Base-by-base conservation (phyloP, 2,888 invertebrate genomes). In the Cerceris ruficornis region DNA sequence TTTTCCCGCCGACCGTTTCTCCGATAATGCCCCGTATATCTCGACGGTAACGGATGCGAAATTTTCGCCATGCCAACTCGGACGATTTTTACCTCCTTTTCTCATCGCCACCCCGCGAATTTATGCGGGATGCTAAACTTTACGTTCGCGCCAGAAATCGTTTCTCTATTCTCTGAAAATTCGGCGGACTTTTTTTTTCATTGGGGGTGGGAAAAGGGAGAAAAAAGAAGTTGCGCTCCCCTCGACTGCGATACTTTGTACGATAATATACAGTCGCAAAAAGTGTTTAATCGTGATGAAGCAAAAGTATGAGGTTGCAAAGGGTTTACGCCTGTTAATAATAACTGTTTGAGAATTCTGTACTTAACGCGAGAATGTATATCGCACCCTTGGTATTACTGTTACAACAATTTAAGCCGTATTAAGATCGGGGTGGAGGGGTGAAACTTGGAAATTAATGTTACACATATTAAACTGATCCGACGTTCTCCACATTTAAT, bases 381-480 rank as follows among this genome's bases (percentile, higher is more conserved):
- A 68, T 77, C 8, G 17, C 55, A 62, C 60, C 46, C 59, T 13
- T 9, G 14, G 17, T 9, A 50, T 13, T 39, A n/a, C 66, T 46
- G 49, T 60, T 77, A 72, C 72, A 77, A 77, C 61, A 42, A 82
- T 82, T 77, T 85, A 79, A 84, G 69, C 73, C 58, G 70, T 49
- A 68, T 76, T 83, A 82, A 77, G 80, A 64, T 64, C 52, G 60
- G 11, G 28, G 58, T 67, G 74, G 79, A 68, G 64, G 61, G 41
- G 52, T 28, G 73, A 64, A 85, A 82, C 73, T 82, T 17, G 60
- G 59, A 62, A 76, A 69, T 68, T 64, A 65, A 64, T 58, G 59
- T 70, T 67, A 55, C 75, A 69, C 71, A 69, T 82, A 67, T 68
- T 79, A 60, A 75, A 49, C 72, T 84, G 82, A 84, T 76, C 83